A percentile compares a stretch with the other conserved stretches of the same genome.
Evolutionary conservation across 2,888 invertebrate species (phyloP).

Genomic region (Melieria crassipennis): DNA sequence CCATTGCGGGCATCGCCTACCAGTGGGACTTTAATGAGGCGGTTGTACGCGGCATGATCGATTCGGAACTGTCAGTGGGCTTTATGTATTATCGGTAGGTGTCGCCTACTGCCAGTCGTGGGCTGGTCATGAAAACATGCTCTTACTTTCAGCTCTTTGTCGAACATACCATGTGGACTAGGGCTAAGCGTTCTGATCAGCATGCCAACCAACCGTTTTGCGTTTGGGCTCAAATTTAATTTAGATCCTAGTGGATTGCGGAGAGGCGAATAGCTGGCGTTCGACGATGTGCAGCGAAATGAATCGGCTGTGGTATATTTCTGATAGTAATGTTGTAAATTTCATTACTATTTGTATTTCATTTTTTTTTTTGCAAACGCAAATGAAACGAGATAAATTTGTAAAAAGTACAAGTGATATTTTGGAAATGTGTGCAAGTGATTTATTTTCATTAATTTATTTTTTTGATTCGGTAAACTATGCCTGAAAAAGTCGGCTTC

Average conservation of each 20-base stretch:
- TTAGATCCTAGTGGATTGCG: slow-evolving; percentile 59
- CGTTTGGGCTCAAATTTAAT: slow-evolving; percentile 61
- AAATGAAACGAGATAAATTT: no score
- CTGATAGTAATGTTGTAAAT: no score
- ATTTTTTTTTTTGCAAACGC: no score
- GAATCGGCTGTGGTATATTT: no score
- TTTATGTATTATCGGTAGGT: slow-evolving; percentile 61
- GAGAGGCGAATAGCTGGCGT: slow-evolving; percentile 45
- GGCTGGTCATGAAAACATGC: neutral
- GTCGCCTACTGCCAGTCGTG: neutral
- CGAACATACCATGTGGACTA: slow-evolving; percentile 54
- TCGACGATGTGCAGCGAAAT: no score
- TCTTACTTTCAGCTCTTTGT: slow-evolving; percentile 50
- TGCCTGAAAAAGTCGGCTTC: no score
- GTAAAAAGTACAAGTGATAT: no score
- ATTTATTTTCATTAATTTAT: no score
- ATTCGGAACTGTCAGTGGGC: slow-evolving; percentile 63
- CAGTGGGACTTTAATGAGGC: slow-evolving; percentile 61
- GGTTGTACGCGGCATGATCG: slow-evolving; percentile 59
- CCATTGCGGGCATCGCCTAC: slow-evolving; percentile 62
- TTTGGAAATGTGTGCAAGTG: no score
- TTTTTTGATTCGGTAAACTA: no score
- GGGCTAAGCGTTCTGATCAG: slow-evolving; percentile 60
- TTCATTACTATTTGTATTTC: no score
- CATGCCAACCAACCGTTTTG: slow-evolving; percentile 60